phyloP scores from a whole-genome alignment of 2,797 vertebrate genomes.

The Oophaga sylvatica region DNA sequence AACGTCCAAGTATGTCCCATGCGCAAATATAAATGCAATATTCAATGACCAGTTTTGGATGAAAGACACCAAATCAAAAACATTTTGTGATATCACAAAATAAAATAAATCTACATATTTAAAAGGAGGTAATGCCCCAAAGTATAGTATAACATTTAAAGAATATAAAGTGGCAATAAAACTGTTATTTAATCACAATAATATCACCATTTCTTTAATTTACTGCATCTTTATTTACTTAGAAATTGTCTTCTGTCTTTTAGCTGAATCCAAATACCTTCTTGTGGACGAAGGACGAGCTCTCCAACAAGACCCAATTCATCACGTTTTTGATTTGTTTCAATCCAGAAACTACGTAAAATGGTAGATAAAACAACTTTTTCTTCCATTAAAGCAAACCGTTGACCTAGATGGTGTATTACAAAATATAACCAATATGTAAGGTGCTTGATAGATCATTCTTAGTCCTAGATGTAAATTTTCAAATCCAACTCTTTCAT shows the following conservation, averaged over 20 bases:
- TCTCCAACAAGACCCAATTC: constrained; percentile 82
- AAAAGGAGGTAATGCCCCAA: not conserved
- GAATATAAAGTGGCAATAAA: not conserved
- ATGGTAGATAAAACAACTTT: constrained; percentile 84
- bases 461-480: too few species aligned
- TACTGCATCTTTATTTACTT: not conserved
- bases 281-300: constrained; percentile 86
- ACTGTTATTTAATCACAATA: not conserved
- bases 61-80: too few species aligned
- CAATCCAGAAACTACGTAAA: constrained; percentile 82
- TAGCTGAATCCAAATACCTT: constrained; percentile 86
- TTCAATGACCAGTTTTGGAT: too few species aligned
- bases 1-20: too few species aligned
- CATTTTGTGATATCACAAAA: too few species aligned
- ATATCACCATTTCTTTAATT: not conserved
- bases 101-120: too few species aligned
- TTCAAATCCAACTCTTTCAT: too few species aligned
- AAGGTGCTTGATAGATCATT: too few species aligned
- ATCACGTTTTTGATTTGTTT: constrained; percentile 81
- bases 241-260: constrained; percentile 72
- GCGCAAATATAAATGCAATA: too few species aligned
- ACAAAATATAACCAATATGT: not conserved
- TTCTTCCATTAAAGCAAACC: constrained; percentile 92
- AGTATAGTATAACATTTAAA: not conserved
- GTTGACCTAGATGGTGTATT: constrained; percentile 79